phyloP scores from a whole-genome alignment of 2,888 invertebrate species.

The Drosophila setosimentum region DNA sequence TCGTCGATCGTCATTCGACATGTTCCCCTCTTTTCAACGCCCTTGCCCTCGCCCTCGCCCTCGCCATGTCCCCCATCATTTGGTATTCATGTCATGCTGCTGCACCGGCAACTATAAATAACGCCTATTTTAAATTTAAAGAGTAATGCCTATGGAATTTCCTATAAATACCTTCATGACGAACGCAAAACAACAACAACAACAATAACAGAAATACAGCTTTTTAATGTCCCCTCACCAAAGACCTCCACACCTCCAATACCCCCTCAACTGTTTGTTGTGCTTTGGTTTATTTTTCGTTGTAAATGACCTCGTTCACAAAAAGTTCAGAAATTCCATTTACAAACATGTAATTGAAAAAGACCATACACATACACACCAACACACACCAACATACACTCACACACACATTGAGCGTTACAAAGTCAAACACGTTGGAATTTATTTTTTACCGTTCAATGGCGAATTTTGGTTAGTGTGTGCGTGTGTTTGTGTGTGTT shows the following conservation, averaged over 20 bases:
- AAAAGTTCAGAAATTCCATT: constrained; percentile 77
- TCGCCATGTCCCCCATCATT: constrained; percentile 25
- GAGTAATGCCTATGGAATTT: constrained; percentile 75
- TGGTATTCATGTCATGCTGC: constrained; percentile 61
- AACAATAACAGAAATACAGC: constrained; percentile 37
- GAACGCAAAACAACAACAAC: constrained; percentile 45
- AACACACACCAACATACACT: constrained; percentile 9
- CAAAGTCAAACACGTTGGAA: constrained; percentile 73
- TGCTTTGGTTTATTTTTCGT: constrained; percentile 54
- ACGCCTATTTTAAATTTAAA: constrained; percentile 61
- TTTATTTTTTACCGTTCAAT: constrained; percentile 74
- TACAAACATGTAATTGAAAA: constrained; percentile 79
- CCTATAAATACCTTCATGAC: constrained; percentile 77
- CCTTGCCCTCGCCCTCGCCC: background rate
- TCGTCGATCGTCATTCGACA: constrained; percentile 34
- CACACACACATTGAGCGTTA: constrained; percentile 8
- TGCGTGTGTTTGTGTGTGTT: constrained; percentile 38
- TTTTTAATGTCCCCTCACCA: constrained; percentile 47
- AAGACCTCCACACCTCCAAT: constrained; percentile 10
- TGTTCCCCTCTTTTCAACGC: background rate
- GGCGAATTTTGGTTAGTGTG: constrained; percentile 65
- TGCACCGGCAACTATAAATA: constrained; percentile 66
- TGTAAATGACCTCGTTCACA: constrained; percentile 79
- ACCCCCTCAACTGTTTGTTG: constrained; percentile 6
- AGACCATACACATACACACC: constrained; percentile 55